Evolutionary conservation across 2,888 invertebrate genomes (phyloP).

Genomic region (Ophion obscuratus): DNA sequence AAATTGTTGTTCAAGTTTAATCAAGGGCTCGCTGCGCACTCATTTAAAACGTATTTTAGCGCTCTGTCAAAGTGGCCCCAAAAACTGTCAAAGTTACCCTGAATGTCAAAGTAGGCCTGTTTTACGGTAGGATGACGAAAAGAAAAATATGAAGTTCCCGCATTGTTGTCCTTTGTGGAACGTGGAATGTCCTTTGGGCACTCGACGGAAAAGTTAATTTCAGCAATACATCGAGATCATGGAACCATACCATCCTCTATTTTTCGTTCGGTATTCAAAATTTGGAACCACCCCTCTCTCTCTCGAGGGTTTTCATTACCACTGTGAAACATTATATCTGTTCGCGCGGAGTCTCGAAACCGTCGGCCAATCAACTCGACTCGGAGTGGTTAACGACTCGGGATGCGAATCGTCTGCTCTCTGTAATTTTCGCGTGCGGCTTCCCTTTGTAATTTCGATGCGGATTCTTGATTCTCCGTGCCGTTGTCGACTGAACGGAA

Average conservation of each 20-base stretch:
- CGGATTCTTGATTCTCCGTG: constrained; percentile 41
- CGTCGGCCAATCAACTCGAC: constrained; percentile 71
- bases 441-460: constrained; percentile 64
- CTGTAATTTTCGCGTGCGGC: constrained; percentile 60
- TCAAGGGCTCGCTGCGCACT: too few species aligned
- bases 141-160: background rate
- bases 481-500: constrained; percentile 33
- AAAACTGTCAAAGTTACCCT: too few species aligned
- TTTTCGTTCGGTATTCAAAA: constrained; percentile 29
- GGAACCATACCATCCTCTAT: background rate
- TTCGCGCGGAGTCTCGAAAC: constrained; percentile 48
- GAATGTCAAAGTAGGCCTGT: too few species aligned
- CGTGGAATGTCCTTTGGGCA: background rate
- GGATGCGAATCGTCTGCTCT: constrained; percentile 35
- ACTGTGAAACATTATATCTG: constrained; percentile 29
- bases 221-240: background rate
- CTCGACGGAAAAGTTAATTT: background rate
- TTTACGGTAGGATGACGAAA: too few species aligned
- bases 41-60: too few species aligned
- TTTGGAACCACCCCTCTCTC: constrained; percentile 11
- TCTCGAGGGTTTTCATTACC: background rate
- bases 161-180: background rate
- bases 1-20: too few species aligned
- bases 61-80: too few species aligned
- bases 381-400: constrained; percentile 68